Percentiles rank a stretch among this genome's conserved stretches.
These are phyloP conservation scores for Stegastes partitus DNA, from an alignment of 2,113 vertebrate species.

Conservation along the genomic window DNA sequence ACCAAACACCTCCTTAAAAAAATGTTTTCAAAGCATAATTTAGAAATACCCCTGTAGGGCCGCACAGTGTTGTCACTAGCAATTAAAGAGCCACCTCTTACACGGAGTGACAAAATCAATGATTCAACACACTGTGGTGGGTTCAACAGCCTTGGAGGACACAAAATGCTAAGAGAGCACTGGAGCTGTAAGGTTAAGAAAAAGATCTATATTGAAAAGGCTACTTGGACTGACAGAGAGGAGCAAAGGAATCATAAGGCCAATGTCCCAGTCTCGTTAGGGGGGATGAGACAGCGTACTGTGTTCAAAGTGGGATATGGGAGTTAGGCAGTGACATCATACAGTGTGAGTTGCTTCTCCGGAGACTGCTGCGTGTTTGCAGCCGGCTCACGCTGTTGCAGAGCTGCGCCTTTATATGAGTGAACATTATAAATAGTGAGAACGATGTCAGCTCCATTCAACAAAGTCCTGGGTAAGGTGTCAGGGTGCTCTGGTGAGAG, in stretches of 20 bases:
- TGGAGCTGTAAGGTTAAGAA: constrained; percentile 64
- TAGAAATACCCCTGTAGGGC: constrained; percentile 45
- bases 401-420: constrained; percentile 58
- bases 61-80: constrained; percentile 63
- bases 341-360: constrained; percentile 57
- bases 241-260: constrained; percentile 51
- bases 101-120: constrained; percentile 80
- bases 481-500: constrained; percentile 54
- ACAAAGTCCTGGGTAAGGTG: constrained; percentile 57
- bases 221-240: constrained; percentile 38
- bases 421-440: constrained; percentile 72
- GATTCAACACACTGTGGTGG: constrained; percentile 67
- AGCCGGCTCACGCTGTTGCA: constrained; percentile 52
- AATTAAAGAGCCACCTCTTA: constrained; percentile 73
- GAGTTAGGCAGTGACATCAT: constrained; percentile 56
- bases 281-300: constrained; percentile 30
- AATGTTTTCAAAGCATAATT: constrained; percentile 37
- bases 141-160: constrained; percentile 68
- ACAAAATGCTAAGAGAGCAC: constrained; percentile 58
- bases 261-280: constrained; percentile 53
- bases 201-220: constrained; percentile 70
- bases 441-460: constrained; percentile 64
- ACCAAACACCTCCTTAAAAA: constrained; percentile 10
- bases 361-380: constrained; percentile 64
- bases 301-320: constrained; percentile 43